Evolutionary conservation across 2,113 vertebrate genomes (phyloP).

Genomic region (Globicephala melas): DNA sequence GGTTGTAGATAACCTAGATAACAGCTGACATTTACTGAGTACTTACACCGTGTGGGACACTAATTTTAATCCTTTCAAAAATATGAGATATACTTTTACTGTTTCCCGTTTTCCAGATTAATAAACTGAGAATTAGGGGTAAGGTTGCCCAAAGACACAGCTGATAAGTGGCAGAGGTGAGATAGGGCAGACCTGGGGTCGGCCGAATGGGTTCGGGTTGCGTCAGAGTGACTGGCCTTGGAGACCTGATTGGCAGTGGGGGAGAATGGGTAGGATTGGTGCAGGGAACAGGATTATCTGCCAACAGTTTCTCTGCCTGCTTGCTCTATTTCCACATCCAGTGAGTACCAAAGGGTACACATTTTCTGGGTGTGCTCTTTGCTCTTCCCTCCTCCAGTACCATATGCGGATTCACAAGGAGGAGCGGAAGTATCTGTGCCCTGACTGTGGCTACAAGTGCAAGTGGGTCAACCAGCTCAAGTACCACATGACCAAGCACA

Average conservation of each 20-base stretch:
- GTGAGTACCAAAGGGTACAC: background rate
- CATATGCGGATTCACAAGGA: conserved; percentile 98
- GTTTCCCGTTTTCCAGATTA: background rate
- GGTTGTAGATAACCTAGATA: background rate
- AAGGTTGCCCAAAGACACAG: background rate
- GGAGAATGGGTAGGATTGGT: background rate
- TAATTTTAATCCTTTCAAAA: conserved; percentile 24
- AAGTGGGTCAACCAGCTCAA: conserved; percentile 99
- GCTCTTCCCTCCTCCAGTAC: conserved; percentile 82
- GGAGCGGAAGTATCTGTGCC: conserved; percentile 96
- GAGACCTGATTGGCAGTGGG: background rate
- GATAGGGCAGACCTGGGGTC: background rate
- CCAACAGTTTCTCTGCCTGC: background rate
- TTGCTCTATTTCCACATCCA: background rate
- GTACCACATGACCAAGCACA: conserved; percentile 99
- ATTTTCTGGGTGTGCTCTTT: background rate
- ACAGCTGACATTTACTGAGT: background rate
- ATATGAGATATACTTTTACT: background rate
- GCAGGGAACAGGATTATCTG: background rate
- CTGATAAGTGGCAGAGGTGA: background rate
- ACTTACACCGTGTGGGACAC: background rate
- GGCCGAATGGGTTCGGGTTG: background rate
- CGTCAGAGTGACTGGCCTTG: background rate
- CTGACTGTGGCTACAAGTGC: conserved; percentile 98
- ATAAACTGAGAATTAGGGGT: background rate